Base-by-base conservation (phyloP, 2,888 invertebrate species). In the Parnassius mnemosyne region DNA sequence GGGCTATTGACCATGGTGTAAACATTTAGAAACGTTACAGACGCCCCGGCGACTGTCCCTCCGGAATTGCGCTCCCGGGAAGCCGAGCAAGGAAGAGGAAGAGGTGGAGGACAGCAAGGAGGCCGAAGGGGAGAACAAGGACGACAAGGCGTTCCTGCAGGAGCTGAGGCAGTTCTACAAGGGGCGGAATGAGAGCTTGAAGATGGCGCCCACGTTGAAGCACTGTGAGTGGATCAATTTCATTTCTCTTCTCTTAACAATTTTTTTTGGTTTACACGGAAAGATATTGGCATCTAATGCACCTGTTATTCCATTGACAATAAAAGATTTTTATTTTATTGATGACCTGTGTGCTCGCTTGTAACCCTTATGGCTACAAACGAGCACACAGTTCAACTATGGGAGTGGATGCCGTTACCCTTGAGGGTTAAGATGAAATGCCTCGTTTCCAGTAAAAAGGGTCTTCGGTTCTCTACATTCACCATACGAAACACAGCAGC, bases 41-140 rank as follows among this genome's bases (percentile, higher is more conserved):
- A 79, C 82, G 0, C 85, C 85, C 0, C 83, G 90, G 0, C 81
- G 91, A 0, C 77, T 88, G 0, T 87, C 91, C 5, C 84, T 90
- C 47, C 84, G 89, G 49, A 87, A 87, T 73, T 85, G 87, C 46
- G 77, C 73, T 0, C 56, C 46, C 11, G 82, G 81, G 54, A 78
- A 78, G 64, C 73, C 70, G 13, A 80, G 81, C 57, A 81, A 78
- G 5, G 83, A 20, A 20, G 20, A 7, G 34, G 34, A 82, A 3
- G 78, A 80, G 2, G 80, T 81, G 2, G 77, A 74, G 61, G 65
- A 57, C 61, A 56, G 66, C 65, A 72, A 75, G n/a, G 74, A 76
- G 16, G 44, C 61, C 55, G 67, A 61, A 50, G 60, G 42, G 20
- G 59, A 63, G 47, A 63, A 55, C 34, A 66, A 66, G 1, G 86